These are phyloP conservation scores for Coccyzus lansbergi DNA, from an alignment of 2,797 vertebrate genomes.

Conservation along the genomic window DNA sequence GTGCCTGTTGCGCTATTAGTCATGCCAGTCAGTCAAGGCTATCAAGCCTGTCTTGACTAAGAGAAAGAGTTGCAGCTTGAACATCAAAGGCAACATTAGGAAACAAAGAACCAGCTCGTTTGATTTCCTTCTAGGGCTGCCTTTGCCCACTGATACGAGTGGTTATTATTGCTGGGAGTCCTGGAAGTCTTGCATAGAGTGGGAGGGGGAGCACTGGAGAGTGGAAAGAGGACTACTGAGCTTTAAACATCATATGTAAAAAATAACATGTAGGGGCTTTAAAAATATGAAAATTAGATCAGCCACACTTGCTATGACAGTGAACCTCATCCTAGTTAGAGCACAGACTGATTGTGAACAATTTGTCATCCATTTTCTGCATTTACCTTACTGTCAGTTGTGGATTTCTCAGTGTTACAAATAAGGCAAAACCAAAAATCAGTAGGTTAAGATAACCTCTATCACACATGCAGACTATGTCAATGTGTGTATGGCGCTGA, in stretches of 20 bases:
- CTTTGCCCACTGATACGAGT: neutral
- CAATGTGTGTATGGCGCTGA: neutral
- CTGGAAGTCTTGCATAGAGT: neutral
- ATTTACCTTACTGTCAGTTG: neutral
- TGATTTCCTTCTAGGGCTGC: neutral
- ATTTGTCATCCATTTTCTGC: neutral
- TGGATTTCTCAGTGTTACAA: neutral
- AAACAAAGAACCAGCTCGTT: neutral
- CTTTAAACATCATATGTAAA: neutral
- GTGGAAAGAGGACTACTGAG: neutral
- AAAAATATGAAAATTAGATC: neutral
- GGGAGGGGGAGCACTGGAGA: neutral
- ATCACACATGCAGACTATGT: neutral
- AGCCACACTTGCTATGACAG: neutral
- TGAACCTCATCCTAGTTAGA: neutral
- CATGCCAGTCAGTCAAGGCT: neutral
- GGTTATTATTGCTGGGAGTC: neutral
- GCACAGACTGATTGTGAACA: neutral
- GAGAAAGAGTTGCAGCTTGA: neutral
- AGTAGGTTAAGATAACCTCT: neutral
- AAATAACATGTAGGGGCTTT: neutral
- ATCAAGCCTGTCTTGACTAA: neutral
- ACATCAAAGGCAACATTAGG: neutral
- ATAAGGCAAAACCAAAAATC: neutral
- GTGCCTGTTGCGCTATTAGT: neutral